Evolutionary conservation across 1,140 invertebrate genomes (phyloP), one percentile per base, ranked within the genome.

Genomic region (Drosophila eugracilis): DNA sequence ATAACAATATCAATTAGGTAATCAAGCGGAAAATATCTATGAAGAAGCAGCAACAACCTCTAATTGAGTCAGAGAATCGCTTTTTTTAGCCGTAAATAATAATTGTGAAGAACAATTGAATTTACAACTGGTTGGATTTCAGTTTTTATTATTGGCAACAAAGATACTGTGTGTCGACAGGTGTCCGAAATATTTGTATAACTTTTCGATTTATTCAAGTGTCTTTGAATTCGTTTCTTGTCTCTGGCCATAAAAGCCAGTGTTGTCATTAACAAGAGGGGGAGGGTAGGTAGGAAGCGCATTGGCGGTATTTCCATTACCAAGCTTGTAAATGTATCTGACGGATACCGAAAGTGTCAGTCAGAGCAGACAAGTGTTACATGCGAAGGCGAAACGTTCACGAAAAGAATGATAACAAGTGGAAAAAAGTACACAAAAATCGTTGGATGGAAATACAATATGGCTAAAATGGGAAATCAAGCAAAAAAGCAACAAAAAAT

Each of bases 171-270:
- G 28, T 58, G 59, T 58, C 71, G 74, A 72, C 72, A 76, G 66
- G 45, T 80, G 72, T 72, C 58, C 36, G 39, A 72, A 57, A 48
- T 55, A 36, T 41, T 26, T 48, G 28, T 44, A 59, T 52, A 39
- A 39, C 53, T 22, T 28, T 72, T 76, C 69, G 58, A 75, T 79
- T 84, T 85, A 53, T 62, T 75, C 75, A 79, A 85, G 65, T 79
- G 80, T 79, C 62, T 73, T 77, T 80, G 32, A 44, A 49, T 55
- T 63, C 48, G 52, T 42, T 49, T 57, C 30, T 71, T 78, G 48
- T 59, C 45, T 70, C 45, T 70, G 70, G 78, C 73, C 58, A 78
- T 75, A 58, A 59, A 74, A 78, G 49, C 36, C 36, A 62, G 63
- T 78, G 36, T 63, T 78, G 75, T 75, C 59, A 84, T 78, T 71